Conservation (phyloP, 2,113 vertebrate genomes). For the Oncorhynchus keta region DNA sequence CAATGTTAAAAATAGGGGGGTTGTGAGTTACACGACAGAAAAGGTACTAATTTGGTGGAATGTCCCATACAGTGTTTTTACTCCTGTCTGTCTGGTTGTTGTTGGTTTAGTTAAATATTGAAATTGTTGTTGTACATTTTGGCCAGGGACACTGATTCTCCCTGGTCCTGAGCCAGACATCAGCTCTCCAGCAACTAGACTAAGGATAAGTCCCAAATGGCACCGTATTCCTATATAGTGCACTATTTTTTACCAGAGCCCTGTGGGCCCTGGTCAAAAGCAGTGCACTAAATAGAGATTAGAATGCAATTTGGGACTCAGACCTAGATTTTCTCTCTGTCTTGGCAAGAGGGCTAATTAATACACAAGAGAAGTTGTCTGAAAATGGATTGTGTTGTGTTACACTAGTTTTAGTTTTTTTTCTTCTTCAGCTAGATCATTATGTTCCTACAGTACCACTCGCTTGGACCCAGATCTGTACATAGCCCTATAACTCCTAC, state of each 20-base stretch:
- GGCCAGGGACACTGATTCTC: neutral
- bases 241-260: no score
- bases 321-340: neutral
- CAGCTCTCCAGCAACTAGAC: neutral
- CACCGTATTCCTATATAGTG: no score
- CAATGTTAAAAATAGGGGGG: no score
- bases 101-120: constrained; percentile 12
- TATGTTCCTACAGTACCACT: no score
- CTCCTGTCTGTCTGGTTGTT: neutral
- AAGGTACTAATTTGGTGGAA: neutral
- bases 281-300: no score
- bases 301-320: neutral
- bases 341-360: neutral
- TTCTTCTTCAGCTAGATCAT: neutral
- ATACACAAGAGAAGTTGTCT: neutral
- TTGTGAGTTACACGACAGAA: no score
- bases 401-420: neutral
- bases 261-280: no score
- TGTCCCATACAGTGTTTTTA: neutral
- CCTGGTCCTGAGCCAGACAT: neutral
- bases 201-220: no score
- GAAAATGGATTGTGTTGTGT: neutral
- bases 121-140: neutral
- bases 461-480: no score
- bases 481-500: no score